Evolutionary conservation across 1,140 invertebrate genomes (phyloP), one percentile per base, ranked within the genome.

Genomic region (Drosophila micromelanica): DNA sequence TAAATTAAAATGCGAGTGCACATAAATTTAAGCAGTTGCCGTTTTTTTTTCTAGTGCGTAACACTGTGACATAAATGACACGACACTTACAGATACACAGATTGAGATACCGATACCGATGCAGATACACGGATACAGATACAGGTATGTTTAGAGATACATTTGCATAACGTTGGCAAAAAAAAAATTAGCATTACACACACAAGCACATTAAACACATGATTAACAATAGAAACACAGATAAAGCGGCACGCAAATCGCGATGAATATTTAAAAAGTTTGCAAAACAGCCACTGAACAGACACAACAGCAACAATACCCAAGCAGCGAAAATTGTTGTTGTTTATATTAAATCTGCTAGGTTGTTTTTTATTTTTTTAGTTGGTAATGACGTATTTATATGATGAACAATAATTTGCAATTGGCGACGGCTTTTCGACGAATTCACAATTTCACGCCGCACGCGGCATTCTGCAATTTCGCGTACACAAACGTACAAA

Each of bases 371-470:
- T 57, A n/a, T n/a, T n/a, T n/a, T n/a, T n/a, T n/a, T n/a, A n/a
- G n/a, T n/a, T n/a, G n/a, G n/a, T n/a, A 40, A 27, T 54, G 5
- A 2, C 30, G 15, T 23, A 45, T 17, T 55, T 15, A 32, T 9
- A 17, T 48, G 12, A 46, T 17, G n/a, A 38, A 15, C 49, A 11
- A 4, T 23, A 52, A 51, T 38, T 45, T 42, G 54, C 43, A 68
- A 71, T 81, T 86, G 63, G 84, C 82, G 82, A 87, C 82, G 82
- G 82, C 84, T 77, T 90, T 90, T 90, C 56, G 52, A 30, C 40
- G 40, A 32, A 60, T 68, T 65, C 49, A 63, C 60, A 40, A 43
- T 56, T 63, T 55, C 17, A 59, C 38, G 38, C 38, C 61, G 72
- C 48, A 70, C 54, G 72, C 72, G 52, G 48, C 46, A 48, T 46